phyloP scores from a whole-genome alignment of 1,140 invertebrate species.

The Dolichoris vasculosae region DNA sequence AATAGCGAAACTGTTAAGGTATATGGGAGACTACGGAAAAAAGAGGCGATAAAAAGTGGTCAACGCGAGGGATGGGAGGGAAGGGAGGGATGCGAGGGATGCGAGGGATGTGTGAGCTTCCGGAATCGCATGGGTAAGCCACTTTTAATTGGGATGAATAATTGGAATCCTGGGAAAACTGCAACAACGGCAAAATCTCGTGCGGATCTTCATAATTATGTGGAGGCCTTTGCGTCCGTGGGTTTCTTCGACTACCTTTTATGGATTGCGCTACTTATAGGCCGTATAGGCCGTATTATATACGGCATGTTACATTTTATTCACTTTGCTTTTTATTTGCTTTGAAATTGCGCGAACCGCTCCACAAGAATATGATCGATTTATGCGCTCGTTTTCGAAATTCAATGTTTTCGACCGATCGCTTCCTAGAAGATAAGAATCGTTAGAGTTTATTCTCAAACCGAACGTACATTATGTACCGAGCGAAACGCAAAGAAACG shows the following conservation, averaged over 20 bases:
- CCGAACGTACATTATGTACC: background rate
- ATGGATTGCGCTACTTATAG: background rate
- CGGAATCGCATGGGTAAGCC: slow-evolving; percentile 12
- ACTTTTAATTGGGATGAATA: slow-evolving; percentile 50
- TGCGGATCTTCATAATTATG: slow-evolving; percentile 46
- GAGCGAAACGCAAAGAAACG: background rate
- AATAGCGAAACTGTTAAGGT: background rate
- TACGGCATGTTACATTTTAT: background rate
- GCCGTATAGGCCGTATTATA: background rate
- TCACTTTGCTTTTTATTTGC: slow-evolving; percentile 10
- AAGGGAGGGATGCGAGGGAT: background rate
- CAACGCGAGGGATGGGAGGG: background rate
- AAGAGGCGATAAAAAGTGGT: background rate
- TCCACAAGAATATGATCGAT: slow-evolving; percentile 6
- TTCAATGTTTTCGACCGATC: slow-evolving; percentile 13
- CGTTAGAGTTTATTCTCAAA: background rate
- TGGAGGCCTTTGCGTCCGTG: background rate
- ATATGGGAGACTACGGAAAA: background rate
- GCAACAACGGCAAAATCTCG: background rate
- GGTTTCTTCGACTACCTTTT: slow-evolving; percentile 24
- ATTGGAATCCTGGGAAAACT: slow-evolving; percentile 40
- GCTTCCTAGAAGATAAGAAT: background rate
- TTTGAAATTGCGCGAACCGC: background rate
- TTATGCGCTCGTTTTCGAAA: slow-evolving; percentile 14
- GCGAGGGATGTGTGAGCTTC: background rate